These are phyloP conservation scores for Drosophila carrolli DNA, from an alignment of 1,140 invertebrate genomes.

Conservation along the genomic window DNA sequence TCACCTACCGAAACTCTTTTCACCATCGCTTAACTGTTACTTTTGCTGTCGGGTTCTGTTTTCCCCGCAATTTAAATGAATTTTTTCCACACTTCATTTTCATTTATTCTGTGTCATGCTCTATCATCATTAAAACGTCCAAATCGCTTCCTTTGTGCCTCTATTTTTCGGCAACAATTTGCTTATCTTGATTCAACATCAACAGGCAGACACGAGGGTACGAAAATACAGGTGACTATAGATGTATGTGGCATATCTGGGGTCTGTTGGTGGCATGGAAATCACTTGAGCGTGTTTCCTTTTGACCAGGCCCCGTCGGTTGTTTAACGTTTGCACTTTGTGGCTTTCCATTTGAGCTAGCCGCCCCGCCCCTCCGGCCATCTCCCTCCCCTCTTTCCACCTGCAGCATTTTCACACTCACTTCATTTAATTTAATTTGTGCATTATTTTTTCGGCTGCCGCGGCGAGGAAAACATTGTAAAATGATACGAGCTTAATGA, in stretches of 20 bases:
- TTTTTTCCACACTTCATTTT: constrained; percentile 63
- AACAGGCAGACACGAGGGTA: constrained; percentile 44
- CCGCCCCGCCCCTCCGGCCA: neutral
- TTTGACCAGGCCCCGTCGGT: constrained; percentile 44
- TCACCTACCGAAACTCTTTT: neutral
- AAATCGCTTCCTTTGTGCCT: constrained; percentile 77
- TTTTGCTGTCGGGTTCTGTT: constrained; percentile 21
- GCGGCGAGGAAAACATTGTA: constrained; percentile 34
- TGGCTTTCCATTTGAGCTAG: constrained; percentile 48
- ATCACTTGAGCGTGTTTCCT: constrained; percentile 82
- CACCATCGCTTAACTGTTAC: constrained; percentile 2
- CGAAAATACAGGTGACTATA: constrained; percentile 37
- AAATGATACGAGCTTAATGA: constrained; percentile 75
- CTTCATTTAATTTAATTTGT: constrained; percentile 82
- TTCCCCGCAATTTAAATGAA: constrained; percentile 61
- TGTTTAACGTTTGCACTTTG: constrained; percentile 55
- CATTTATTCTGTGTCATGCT: constrained; percentile 81
- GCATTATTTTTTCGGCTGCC: constrained; percentile 65
- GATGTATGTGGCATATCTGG: neutral
- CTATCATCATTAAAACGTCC: constrained; percentile 81
- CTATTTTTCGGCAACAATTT: constrained; percentile 81
- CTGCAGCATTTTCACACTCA: constrained; percentile 77
- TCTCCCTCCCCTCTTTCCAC: constrained; percentile 7
- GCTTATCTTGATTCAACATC: constrained; percentile 79
- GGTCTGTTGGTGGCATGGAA: constrained; percentile 53